These are phyloP conservation scores for Python bivittatus DNA, from an alignment of 2,113 vertebrate genomes.

Conservation along the genomic window DNA sequence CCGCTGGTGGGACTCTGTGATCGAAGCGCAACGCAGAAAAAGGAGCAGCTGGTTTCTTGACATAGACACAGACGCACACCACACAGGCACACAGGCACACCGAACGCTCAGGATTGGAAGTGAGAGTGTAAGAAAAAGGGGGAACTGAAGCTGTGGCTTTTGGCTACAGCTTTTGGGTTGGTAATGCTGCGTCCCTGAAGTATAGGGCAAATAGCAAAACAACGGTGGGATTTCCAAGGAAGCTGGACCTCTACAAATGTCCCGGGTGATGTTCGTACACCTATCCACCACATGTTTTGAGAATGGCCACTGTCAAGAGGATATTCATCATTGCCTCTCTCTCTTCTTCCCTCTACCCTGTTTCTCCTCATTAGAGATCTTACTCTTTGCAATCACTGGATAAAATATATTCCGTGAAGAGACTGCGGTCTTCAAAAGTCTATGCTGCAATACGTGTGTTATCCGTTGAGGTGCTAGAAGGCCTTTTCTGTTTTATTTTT, in stretches of 20 bases:
- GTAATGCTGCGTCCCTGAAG: neutral
- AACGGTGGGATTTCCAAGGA: neutral
- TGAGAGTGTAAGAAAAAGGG: neutral
- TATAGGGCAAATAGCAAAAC: neutral
- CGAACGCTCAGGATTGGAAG: accelerated
- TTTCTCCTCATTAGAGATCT: neutral
- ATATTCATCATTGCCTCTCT: neutral
- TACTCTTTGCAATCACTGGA: neutral
- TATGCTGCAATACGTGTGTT: no score
- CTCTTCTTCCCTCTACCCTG: neutral
- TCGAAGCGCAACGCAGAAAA: neutral
- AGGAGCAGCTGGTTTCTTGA: neutral
- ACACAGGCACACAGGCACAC: accelerated
- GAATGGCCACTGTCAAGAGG: neutral
- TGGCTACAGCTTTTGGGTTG: no score
- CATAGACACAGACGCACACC: accelerated
- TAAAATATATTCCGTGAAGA: no score
- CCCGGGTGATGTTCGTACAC: neutral
- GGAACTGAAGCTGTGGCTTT: neutral
- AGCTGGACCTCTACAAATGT: neutral
- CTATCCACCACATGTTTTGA: neutral
- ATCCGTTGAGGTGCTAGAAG: no score
- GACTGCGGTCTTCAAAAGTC: no score
- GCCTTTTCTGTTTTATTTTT: no score
- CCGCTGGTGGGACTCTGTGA: accelerated